Conservation (phyloP, 1,140 invertebrate genomes). For the Drosophila bocqueti region DNA sequence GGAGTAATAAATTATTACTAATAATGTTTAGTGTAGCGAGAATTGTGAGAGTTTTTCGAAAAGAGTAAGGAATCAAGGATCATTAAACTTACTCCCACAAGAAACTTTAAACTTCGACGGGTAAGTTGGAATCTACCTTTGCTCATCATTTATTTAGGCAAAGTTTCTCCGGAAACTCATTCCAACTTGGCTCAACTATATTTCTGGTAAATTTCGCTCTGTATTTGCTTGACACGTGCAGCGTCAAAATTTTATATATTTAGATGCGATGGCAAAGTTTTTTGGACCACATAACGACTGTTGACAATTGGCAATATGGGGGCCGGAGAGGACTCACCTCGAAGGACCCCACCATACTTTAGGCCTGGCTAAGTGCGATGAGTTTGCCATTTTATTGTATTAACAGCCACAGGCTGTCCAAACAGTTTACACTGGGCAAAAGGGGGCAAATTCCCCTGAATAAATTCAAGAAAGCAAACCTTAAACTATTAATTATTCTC, state of each 20-base stretch:
- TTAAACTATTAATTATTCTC: not conserved
- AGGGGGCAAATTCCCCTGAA: not conserved
- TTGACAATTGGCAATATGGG: slow-evolving; percentile 40
- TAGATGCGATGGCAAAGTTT: slow-evolving; percentile 33
- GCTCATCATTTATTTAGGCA: slow-evolving; percentile 31
- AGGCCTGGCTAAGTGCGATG: slow-evolving; percentile 48
- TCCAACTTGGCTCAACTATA: slow-evolving; percentile 26
- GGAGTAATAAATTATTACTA: no score
- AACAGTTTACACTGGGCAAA: slow-evolving; percentile 17
- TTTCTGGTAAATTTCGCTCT: slow-evolving; percentile 8
- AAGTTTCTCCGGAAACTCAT: slow-evolving; percentile 25
- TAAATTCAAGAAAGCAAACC: not conserved
- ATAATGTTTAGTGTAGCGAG: not conserved
- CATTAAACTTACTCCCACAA: not conserved
- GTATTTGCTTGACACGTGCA: slow-evolving; percentile 47
- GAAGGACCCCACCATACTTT: slow-evolving; percentile 21
- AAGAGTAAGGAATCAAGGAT: not conserved
- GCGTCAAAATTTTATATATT: slow-evolving; percentile 36
- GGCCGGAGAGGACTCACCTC: not conserved
- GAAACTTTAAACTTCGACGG: not conserved
- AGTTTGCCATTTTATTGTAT: slow-evolving; percentile 52
- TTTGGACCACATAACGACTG: slow-evolving; percentile 39
- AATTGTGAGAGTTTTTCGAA: not conserved
- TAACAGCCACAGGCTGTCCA: slow-evolving; percentile 58
- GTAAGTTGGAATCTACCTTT: not conserved